phyloP scores from a whole-genome alignment of 1,140 invertebrate species.

The Lordiphosa mommai region DNA sequence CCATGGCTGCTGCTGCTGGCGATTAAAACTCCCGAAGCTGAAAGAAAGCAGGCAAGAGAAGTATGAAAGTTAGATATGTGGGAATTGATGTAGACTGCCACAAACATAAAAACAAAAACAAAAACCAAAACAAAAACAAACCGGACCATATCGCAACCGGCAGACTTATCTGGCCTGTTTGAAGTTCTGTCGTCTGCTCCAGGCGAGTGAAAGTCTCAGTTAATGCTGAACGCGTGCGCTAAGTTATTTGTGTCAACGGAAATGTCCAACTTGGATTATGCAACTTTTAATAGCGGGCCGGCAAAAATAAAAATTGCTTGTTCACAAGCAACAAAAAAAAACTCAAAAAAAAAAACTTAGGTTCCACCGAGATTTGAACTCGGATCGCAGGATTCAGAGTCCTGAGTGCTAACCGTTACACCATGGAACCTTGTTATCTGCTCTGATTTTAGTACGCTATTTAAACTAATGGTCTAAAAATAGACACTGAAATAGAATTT shows the following conservation, averaged over 20 bases:
- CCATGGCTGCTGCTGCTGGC: constrained; percentile 45
- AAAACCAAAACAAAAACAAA: too few species aligned
- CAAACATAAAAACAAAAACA: too few species aligned
- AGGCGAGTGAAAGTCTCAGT: too few species aligned
- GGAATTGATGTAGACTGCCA: too few species aligned
- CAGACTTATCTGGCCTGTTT: too few species aligned
- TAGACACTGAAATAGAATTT: neutral
- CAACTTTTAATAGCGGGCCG: constrained; percentile 38
- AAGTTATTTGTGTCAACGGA: constrained; percentile 10
- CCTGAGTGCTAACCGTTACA: constrained; percentile 94
- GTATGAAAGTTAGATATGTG: too few species aligned
- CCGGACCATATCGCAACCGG: too few species aligned
- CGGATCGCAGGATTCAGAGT: constrained; percentile 94
- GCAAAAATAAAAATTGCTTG: constrained; percentile 3
- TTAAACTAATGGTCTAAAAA: too few species aligned
- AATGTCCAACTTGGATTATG: constrained; percentile 37
- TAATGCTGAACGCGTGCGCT: too few species aligned
- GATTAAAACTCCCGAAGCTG: constrained; percentile 18
- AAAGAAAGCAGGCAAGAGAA: too few species aligned
- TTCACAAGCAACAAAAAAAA: neutral
- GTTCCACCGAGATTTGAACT: constrained; percentile 80
- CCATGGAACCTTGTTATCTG: constrained; percentile 83
- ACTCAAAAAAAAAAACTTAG: constrained; percentile 6
- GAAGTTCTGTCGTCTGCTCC: too few species aligned
- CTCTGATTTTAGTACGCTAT: neutral